Evolutionary conservation across 2,797 vertebrate genomes (phyloP), one percentile per base, ranked within the genome.

Genomic region (Poeciliopsis turneri): DNA sequence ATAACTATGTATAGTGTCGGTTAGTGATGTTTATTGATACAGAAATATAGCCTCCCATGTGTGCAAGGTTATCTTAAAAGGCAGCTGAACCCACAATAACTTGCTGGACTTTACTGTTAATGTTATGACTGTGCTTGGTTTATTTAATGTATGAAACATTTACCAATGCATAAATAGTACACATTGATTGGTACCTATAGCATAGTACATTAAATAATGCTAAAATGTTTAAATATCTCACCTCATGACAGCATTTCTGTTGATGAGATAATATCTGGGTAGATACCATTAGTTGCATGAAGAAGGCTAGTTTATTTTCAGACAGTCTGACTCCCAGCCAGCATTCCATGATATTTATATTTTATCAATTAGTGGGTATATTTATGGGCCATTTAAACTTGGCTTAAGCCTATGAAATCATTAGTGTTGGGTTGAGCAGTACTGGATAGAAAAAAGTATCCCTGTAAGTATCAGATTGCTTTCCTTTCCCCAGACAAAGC

Each of bases 341-440:
- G 81, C 75, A 75, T 83, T 84, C 51, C 51, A 64, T 92, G 85
- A 84, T 91, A 89, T 93, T 92, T 92, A 91, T 90, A 92, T 87
- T 84, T 86, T 82, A 91, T 93, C 90, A 94, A 93, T 94, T 95
- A 94, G 90, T 81, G 71, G 86, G 76, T 89, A 93, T 87, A 92
- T 93, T 93, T 90, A 93, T 89, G 90, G 90, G 49, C 90, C 87
- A 93, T 93, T 94, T 92, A 91, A 92, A 92, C 87, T 93, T 92
- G 90, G 92, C 90, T 93, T 78, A 49, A 86, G 82, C 87, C 73
- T 82, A 90, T 92, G 82, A 88, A 85, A 90, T 89, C 87, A 92
- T 91, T 87, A 90, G 30, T 86, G 82, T 78, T 69, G 82, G 78
- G 78, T 90, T 85, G 84, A 84, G 92, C 85, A 75, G 77, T 84